Conservation (phyloP, 2,888 invertebrate genomes). For the Ryuthela nishihirai region DNA sequence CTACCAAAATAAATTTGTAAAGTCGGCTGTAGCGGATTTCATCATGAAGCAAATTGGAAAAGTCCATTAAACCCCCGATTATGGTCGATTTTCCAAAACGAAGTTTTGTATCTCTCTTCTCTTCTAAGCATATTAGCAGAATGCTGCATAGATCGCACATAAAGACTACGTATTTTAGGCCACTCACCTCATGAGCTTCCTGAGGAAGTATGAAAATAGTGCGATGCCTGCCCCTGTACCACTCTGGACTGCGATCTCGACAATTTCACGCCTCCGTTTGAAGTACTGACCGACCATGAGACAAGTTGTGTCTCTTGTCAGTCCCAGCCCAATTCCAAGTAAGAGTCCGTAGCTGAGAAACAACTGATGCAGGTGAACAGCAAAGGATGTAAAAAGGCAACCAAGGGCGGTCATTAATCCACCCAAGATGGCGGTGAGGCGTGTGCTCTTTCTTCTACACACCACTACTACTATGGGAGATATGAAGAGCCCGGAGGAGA, state of each 20-base stretch:
- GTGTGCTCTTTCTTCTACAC: conserved; percentile 77
- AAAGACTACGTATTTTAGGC: too few relatives aligned
- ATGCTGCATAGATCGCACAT: too few relatives aligned
- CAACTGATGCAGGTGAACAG: conserved; percentile 81
- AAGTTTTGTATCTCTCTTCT: too few relatives aligned
- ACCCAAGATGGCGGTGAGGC: conserved; percentile 80
- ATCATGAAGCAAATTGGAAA: too few relatives aligned
- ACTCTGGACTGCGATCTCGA: conserved; percentile 81
- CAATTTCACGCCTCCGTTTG: conserved; percentile 75
- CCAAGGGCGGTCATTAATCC: conserved; percentile 80
- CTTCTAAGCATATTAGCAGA: too few relatives aligned
- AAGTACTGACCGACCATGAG: conserved; percentile 89
- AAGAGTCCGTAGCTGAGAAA: conserved; percentile 77
- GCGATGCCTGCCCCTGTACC: conserved; percentile 81
- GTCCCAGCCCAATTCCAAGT: conserved; percentile 72
- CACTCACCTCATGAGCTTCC: conserved; percentile 68
- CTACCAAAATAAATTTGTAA: too few relatives aligned
- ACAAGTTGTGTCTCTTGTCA: conserved; percentile 79
- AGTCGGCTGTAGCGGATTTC: too few relatives aligned
- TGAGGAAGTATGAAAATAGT: conserved; percentile 76
- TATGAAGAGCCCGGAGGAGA: conserved; percentile 71
- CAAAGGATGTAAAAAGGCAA: conserved; percentile 84
- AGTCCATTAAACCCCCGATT: too few relatives aligned
- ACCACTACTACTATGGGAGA: conserved; percentile 80
- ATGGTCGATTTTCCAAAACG: too few relatives aligned